Evolutionary conservation across 1,140 invertebrate genomes (phyloP), one percentile per base, ranked within the genome.

Genomic region (Leptonema lineaticorne): DNA sequence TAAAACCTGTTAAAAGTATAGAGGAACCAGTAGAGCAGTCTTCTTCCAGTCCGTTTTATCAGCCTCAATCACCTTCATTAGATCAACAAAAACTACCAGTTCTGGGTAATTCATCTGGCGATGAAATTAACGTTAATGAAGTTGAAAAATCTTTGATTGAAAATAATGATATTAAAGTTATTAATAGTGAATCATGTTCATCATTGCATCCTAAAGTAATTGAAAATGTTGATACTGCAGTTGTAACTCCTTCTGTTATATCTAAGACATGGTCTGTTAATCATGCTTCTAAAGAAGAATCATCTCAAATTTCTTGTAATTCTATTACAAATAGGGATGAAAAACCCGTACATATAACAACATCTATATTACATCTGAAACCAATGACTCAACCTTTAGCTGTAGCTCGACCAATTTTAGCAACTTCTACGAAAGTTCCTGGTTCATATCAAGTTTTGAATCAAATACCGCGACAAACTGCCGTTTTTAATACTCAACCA

Each of bases 231-330:
- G 82, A 84, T 73, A 76, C 53, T 79, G 79, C 16, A 78, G 77
- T 30, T 81, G 81, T 41, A 79, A 81, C 83, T 74, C 84, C 84
- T 30, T 82, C 84, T 16, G 85, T 85, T 3, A 85, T 85, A 74
- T 81, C 83, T 3, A 81, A 78, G 69, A 65, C 81, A 14, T 84
- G 82, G 83, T 78, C 79, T 26, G 70, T 80, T 56, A 76, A 75
- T 24, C 78, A 78, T 68, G 78, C 78, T 56, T 81, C 81, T 74
- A 68, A 78, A 28, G 68, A 77, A 33, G 80, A 83, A 68, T 76
- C 78, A 57, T 77, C 77, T 58, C 57, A 78, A n/a, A 62, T 79
- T 67, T 81, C 78, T 29, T 18, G 70, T 50, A 78, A 72, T 73
- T 69, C 74, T 56, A 27, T 74, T 37, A 8, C 68, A 5, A 74